Conservation (phyloP, 1,140 invertebrate genomes). For the Philotrypesis tridentata region DNA sequence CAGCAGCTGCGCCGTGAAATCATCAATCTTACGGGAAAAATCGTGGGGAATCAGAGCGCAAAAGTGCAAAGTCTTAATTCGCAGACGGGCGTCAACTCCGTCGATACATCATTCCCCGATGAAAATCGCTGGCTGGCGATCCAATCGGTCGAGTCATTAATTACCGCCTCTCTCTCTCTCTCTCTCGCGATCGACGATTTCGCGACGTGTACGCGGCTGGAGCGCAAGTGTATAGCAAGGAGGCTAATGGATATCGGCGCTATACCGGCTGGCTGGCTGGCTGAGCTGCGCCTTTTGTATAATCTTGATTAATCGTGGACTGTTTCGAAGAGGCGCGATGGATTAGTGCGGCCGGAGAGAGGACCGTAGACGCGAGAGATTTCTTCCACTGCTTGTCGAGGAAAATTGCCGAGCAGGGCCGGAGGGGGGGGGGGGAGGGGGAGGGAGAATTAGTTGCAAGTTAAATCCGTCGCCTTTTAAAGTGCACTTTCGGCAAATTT, state of each 20-base stretch:
- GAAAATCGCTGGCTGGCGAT: not conserved
- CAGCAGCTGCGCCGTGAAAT: not conserved
- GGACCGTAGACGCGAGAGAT: not conserved
- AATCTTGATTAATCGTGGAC: conserved; percentile 30
- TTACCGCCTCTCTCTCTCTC: conserved; percentile 5
- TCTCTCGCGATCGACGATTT: conserved; percentile 1
- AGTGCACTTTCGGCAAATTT: not conserved
- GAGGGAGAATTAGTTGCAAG: no score
- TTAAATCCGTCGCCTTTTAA: no score
- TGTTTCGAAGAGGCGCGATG: conserved; percentile 1
- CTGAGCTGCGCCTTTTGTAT: conserved; percentile 16
- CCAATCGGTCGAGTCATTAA: conserved; percentile 12
- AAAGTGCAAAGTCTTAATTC: conserved; percentile 43
- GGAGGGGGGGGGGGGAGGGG: no score
- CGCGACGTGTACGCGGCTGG: not conserved
- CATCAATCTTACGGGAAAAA: conserved; percentile 28
- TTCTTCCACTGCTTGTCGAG: not conserved
- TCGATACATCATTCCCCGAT: conserved; percentile 39
- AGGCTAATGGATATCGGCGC: conserved; percentile 4
- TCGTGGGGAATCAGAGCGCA: conserved; percentile 9
- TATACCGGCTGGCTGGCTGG: not conserved
- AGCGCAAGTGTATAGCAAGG: not conserved
- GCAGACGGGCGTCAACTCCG: conserved; percentile 10
- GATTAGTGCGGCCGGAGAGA: not conserved
- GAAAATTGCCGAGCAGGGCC: no score